Evolutionary conservation across 2,888 invertebrate species (phyloP).

Genomic region (Drosophila anomalata): DNA sequence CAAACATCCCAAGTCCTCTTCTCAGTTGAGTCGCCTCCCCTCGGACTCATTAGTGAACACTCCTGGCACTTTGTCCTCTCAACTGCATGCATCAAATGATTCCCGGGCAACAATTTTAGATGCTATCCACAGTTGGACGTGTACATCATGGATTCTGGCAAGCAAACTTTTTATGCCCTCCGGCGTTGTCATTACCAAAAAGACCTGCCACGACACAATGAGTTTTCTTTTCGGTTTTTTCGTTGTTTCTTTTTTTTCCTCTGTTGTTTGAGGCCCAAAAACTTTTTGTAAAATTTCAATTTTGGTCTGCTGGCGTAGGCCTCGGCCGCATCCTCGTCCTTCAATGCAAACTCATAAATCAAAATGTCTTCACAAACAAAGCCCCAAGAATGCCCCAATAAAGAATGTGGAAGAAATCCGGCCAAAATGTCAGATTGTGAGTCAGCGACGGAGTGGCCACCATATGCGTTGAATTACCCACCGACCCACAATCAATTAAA

Average conservation of each 20-base stretch:
- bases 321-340: conserved; percentile 10
- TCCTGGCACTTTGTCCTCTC: conserved; percentile 29
- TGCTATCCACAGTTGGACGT: conserved; percentile 34
- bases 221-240: conserved; percentile 51
- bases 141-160: conserved; percentile 36
- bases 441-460: conserved; percentile 23
- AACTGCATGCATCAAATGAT: conserved; percentile 51
- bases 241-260: conserved; percentile 11
- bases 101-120: conserved; percentile 51
- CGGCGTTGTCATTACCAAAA: conserved; percentile 63
- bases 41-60: conserved; percentile 58
- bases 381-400: conserved; percentile 47
- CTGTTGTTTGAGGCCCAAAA: conserved; percentile 25
- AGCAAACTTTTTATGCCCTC: conserved; percentile 55
- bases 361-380: conserved; percentile 71
- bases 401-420: conserved; percentile 38
- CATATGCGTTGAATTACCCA: conserved; percentile 36
- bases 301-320: conserved; percentile 38
- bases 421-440: conserved; percentile 35
- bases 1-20: conserved; percentile 9
- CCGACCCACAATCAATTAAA: conserved; percentile 30
- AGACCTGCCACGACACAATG: conserved; percentile 30
- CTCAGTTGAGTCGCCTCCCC: conserved; percentile 15
- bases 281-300: conserved; percentile 65
- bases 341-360: conserved; percentile 67